Base-by-base conservation (phyloP, 2,797 vertebrate genomes). In the Orientallactaga sibirica region DNA sequence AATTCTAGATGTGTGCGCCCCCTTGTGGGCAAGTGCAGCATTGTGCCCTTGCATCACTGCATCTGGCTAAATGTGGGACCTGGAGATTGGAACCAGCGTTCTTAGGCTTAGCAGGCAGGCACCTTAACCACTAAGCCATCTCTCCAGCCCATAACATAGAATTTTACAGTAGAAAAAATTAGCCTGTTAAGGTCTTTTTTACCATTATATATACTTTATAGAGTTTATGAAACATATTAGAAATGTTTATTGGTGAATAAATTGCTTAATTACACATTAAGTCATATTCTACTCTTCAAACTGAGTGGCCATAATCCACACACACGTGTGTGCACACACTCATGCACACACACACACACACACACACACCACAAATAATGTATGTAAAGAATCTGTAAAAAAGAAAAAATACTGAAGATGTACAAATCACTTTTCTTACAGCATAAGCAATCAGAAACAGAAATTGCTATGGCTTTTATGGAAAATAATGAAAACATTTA, bases 221-320 rank as follows among this genome's bases (percentile, higher is more conserved):
- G 4, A 66, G 19, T 79, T 88, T 68, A 92, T 66, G 20, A 86
- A 77, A 86, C 43, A 90, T 20, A 62, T 10, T 86, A 2, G 33
- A 90, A 96, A 85, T 48, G 66, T n/a, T 83, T 76, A 88, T 16
- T 68, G 55, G 37, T 61, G 94, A 93, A 71, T 90, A 77, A 94
- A 83, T 41, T 68, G 48, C 64, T 92, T 86, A 86, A 75, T 75
- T 79, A 82, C 18, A 68, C 75, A 78, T 37, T 78, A 93, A 90
- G n/a, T 86, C 5, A 10, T 71, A 86, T 78, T 95, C 87, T 27
- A 70, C 61, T 88, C 70, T 86, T 88, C 74, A 86, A 48, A 77
- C 33, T 79, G 58, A 85, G 37, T 88, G 66, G 62, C 80, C 16
- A 67, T 82, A n/a, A 87, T 74, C 92, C 81, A 90, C 43, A 87